phyloP scores from a whole-genome alignment of 2,888 invertebrate genomes.

The Drosophila neutralis region DNA sequence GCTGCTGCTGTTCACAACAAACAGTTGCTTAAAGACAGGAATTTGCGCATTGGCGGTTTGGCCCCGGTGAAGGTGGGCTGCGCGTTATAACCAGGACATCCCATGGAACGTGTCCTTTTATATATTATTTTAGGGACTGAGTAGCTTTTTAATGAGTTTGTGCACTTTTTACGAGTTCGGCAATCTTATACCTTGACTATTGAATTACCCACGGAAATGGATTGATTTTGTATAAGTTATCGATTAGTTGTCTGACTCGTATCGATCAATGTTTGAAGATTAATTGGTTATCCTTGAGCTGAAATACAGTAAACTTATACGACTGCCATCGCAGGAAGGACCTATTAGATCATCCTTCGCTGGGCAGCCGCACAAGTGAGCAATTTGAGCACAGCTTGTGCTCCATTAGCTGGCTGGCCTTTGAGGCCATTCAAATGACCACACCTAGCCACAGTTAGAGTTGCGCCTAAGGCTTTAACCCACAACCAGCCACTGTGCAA shows the following conservation, averaged over 20 bases:
- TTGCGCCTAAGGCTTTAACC: conserved; percentile 8
- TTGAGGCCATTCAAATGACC: conserved; percentile 36
- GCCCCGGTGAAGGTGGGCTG: not conserved
- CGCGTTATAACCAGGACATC: conserved; percentile 34
- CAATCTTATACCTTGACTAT: conserved; percentile 2
- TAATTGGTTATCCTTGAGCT: not conserved
- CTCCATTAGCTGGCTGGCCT: conserved; percentile 26
- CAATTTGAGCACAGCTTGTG: conserved; percentile 19
- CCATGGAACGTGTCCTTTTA: conserved; percentile 10
- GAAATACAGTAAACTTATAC: not conserved
- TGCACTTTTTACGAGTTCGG: conserved; percentile 10
- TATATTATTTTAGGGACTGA: not conserved
- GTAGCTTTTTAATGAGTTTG: conserved; percentile 29
- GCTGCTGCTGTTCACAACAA: conserved; percentile 41
- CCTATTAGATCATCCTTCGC: conserved; percentile 47
- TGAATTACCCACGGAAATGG: not conserved
- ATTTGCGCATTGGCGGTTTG: conserved; percentile 22
- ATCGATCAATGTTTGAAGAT: not conserved
- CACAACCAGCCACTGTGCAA: not conserved
- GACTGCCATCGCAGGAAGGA: not conserved
- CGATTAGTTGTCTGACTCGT: not conserved
- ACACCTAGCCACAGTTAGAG: conserved; percentile 61
- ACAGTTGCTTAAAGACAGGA: conserved; percentile 57
- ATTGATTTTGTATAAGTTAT: not conserved
- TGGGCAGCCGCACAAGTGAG: conserved; percentile 43